Evolutionary conservation across 2,888 invertebrate species (phyloP).

Genomic region (Geophilus truncorum): DNA sequence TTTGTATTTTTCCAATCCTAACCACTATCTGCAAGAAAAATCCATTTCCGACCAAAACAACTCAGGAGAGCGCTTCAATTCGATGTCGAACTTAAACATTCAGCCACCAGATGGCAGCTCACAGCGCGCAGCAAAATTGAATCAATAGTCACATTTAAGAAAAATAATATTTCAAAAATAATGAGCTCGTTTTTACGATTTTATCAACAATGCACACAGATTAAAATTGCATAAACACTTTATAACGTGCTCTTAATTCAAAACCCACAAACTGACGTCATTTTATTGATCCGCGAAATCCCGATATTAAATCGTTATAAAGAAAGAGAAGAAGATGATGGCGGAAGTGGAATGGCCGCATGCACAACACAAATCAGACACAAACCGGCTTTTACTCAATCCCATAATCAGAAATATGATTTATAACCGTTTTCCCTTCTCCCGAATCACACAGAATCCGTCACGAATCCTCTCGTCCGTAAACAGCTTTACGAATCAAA

Average conservation of each 20-base stretch:
- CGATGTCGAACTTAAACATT: not conserved
- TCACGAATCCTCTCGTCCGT: not conserved
- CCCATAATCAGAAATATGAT: not conserved
- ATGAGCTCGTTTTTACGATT: not conserved
- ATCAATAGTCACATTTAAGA: not conserved
- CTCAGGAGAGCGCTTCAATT: not conserved
- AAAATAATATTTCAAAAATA: not conserved
- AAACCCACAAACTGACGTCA: not conserved
- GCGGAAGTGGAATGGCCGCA: not conserved
- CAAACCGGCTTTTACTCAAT: not conserved
- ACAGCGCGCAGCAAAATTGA: not conserved
- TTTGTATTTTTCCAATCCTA: no score
- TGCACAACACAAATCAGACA: not conserved
- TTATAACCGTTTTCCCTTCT: not conserved
- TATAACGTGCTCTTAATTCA: no score
- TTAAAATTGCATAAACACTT: no score
- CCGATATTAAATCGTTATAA: not conserved
- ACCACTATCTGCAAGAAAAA: not conserved
- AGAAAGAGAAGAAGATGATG: constrained; percentile 17
- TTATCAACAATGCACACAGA: no score
- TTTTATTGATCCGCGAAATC: not conserved
- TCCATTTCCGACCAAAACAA: not conserved
- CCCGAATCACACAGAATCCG: not conserved
- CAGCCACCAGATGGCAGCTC: not conserved
- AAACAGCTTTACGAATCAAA: not conserved